phyloP scores from a whole-genome alignment of 2,888 invertebrate species.

The Drosophila putrida region DNA sequence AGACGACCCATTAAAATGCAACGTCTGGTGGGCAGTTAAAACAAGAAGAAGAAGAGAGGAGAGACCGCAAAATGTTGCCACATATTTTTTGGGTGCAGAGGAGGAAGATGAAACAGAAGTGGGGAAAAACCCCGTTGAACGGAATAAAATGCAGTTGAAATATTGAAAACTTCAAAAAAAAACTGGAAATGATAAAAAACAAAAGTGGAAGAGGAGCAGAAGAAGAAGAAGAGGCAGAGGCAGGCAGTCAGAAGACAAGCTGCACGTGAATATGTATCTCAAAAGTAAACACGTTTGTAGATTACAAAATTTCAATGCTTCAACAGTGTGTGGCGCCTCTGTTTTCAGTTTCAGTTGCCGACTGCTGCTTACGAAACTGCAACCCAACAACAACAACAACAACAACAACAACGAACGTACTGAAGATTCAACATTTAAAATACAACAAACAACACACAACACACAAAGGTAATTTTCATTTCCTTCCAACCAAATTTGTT shows the following conservation, averaged over 20 bases:
- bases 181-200: conserved; percentile 18
- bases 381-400: conserved; percentile 10
- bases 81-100: conserved; percentile 34
- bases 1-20: conserved; percentile 58
- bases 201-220: not conserved
- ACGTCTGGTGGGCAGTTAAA: conserved; percentile 41
- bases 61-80: conserved; percentile 50
- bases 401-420: too few species aligned
- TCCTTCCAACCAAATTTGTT: conserved; percentile 62
- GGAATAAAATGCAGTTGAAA: conserved; percentile 51
- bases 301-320: conserved; percentile 65
- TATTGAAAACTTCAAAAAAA: conserved; percentile 26
- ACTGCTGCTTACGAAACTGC: conserved; percentile 50
- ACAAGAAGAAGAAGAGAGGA: conserved; percentile 19
- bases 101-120: not conserved
- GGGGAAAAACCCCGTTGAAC: conserved; percentile 50
- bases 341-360: not conserved
- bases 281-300: conserved; percentile 52
- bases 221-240: not conserved
- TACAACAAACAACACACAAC: conserved; percentile 12
- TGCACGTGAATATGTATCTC: conserved; percentile 43
- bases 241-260: conserved; percentile 6
- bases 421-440: conserved; percentile 16
- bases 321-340: conserved; percentile 27
- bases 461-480: conserved; percentile 55